Base-by-base conservation (phyloP, 2,113 vertebrate species). In the Saguinus imperator region DNA sequence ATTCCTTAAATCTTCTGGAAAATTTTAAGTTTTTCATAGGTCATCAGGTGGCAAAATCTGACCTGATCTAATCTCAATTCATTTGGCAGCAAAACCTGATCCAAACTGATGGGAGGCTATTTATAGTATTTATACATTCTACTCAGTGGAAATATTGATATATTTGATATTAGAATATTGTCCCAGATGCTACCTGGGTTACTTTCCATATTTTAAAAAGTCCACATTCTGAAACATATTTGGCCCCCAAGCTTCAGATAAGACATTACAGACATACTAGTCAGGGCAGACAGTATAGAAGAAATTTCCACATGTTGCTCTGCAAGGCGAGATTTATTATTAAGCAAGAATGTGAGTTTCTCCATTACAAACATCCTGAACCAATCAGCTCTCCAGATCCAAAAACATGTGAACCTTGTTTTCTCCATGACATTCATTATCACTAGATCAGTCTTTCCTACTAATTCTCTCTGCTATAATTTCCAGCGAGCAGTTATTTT, bases 401-500 rank as follows among this genome's bases (percentile, higher is more conserved):
- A 20, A 89, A 91, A 73, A 73, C 81, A 88, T 76, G 6, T 93
- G 93, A 18, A 86, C n/a, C 66, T 94, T 20, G 17, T 82, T 95
- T 95, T 81, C 87, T 81, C 55, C 50, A 11, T 70, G 70, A 84
- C 76, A 61, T 97, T 97, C 55, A 89, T 52, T 83, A 93, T 97
- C 72, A 68, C 7, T n/a, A 73, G 35, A 82, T 91, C 89, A 85
- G 89, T 92, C 80, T 4, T 94, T 3, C 85, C 84, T 96, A 87
- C n/a, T 96, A 89, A 52, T 57, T 94, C 48, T 23, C 58, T 72
- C 64, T 72, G 57, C 40, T 92, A 7, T 75, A 92, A 88, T 55
- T 97, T 96, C 35, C 82, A 95, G 95, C 72, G 84, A 91, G n/a
- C 29, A 64, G 48, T 95, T 97, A 95, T 70, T 98, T 87, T 94